These are phyloP conservation scores for Boloria selene DNA, from an alignment of 2,888 invertebrate species.

Conservation along the genomic window DNA sequence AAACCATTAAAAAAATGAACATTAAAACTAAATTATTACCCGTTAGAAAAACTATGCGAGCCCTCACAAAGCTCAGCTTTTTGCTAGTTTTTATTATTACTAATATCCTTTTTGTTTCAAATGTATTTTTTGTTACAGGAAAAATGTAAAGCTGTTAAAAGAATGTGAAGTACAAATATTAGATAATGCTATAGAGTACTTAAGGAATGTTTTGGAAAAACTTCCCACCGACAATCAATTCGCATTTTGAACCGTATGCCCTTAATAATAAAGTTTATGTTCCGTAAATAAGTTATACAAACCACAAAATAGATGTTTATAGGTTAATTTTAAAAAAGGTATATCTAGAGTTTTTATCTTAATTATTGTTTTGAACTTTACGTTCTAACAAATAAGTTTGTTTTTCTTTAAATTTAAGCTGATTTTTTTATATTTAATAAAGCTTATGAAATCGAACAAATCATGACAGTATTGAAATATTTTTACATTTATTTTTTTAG, in stretches of 20 bases:
- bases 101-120: background rate
- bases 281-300: too few relatives aligned
- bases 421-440: constrained; percentile 8
- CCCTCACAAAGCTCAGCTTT: too few relatives aligned
- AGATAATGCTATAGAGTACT: constrained; percentile 68
- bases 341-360: too few relatives aligned
- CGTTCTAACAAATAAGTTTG: background rate
- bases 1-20: too few relatives aligned
- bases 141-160: constrained; percentile 68
- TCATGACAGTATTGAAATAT: constrained; percentile 40
- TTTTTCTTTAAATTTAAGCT: constrained; percentile 1
- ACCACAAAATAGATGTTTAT: too few relatives aligned
- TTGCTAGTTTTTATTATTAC: too few relatives aligned
- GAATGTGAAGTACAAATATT: constrained; percentile 73
- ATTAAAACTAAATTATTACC: too few relatives aligned
- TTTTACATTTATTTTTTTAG: constrained; percentile 31
- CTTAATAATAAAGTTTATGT: too few relatives aligned
- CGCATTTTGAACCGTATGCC: constrained; percentile 23
- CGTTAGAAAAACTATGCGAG: too few relatives aligned
- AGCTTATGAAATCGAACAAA: constrained; percentile 21
- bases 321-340: too few relatives aligned
- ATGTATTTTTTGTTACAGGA: constrained; percentile 55
- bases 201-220: constrained; percentile 57
- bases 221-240: constrained; percentile 48
- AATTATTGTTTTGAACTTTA: too few relatives aligned